Evolutionary conservation across 1,140 invertebrate genomes (phyloP).

Genomic region (Pseudachorutes palmiensis): DNA sequence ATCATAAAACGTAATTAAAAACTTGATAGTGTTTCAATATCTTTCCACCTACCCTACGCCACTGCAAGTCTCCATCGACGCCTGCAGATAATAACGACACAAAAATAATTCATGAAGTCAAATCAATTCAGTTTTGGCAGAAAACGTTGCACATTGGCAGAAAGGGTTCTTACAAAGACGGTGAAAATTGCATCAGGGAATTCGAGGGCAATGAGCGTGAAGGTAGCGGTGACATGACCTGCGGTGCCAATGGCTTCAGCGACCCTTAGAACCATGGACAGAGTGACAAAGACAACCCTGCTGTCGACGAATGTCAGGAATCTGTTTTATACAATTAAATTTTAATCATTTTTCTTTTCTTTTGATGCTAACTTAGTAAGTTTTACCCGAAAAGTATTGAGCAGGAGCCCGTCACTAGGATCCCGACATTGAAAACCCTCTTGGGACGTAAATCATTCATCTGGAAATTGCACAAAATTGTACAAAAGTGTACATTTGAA

Average conservation of each 20-base stretch:
- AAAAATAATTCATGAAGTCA: neutral
- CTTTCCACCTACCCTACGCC: constrained; percentile 10
- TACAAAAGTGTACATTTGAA: constrained; percentile 1
- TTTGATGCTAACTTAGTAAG: no score
- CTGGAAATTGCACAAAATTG: constrained; percentile 42
- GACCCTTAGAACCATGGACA: constrained; percentile 49
- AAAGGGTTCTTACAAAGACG: constrained; percentile 8
- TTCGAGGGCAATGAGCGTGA: constrained; percentile 60
- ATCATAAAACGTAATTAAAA: no score
- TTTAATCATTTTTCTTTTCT: no score
- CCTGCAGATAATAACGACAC: neutral
- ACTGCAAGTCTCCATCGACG: constrained; percentile 14
- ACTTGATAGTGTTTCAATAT: no score
- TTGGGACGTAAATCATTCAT: constrained; percentile 75
- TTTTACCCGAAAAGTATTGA: constrained; percentile 77
- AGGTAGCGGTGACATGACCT: constrained; percentile 51
- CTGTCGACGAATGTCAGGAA: neutral
- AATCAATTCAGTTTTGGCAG: no score
- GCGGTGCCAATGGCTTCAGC: constrained; percentile 53
- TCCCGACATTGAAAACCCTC: constrained; percentile 73
- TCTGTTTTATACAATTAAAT: neutral
- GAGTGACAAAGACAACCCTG: constrained; percentile 45
- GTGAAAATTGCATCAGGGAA: constrained; percentile 55
- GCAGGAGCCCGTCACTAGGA: constrained; percentile 71
- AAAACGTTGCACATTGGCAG: no score